phyloP scores from a whole-genome alignment of 2,888 invertebrate genomes.

The Siphlonurus alternatus region DNA sequence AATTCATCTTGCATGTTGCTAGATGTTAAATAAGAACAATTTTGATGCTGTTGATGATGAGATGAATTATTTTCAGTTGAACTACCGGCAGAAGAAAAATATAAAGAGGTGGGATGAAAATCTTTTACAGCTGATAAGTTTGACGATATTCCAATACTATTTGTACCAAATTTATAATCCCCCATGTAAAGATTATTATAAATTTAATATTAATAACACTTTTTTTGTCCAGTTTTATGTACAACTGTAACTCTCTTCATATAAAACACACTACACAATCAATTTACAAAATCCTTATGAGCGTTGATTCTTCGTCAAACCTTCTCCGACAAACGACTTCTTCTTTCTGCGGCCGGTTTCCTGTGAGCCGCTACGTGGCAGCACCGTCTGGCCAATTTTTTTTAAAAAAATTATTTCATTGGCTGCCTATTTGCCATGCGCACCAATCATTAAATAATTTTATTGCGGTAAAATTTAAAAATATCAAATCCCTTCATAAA shows the following conservation, averaged over 20 bases:
- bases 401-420: not conserved
- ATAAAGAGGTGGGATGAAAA: constrained; percentile 18
- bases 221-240: not conserved
- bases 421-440: not conserved
- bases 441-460: not conserved
- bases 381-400: not conserved
- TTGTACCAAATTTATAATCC: constrained; percentile 21
- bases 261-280: not conserved
- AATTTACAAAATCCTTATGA: not conserved
- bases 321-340: not conserved
- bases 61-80: constrained; percentile 19
- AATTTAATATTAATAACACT: not conserved
- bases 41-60: constrained; percentile 18
- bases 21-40: not conserved
- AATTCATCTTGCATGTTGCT: constrained; percentile 20
- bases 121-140: constrained; percentile 17
- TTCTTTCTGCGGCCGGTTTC: not conserved
- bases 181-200: constrained; percentile 14
- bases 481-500: too few relatives aligned
- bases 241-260: not conserved
- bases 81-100: constrained; percentile 20
- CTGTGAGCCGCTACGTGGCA: not conserved
- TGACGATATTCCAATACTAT: constrained; percentile 20
- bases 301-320: not conserved
- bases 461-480: too few relatives aligned